Evolutionary conservation across 2,113 vertebrate genomes (phyloP).

Genomic region (Perca fluviatilis): DNA sequence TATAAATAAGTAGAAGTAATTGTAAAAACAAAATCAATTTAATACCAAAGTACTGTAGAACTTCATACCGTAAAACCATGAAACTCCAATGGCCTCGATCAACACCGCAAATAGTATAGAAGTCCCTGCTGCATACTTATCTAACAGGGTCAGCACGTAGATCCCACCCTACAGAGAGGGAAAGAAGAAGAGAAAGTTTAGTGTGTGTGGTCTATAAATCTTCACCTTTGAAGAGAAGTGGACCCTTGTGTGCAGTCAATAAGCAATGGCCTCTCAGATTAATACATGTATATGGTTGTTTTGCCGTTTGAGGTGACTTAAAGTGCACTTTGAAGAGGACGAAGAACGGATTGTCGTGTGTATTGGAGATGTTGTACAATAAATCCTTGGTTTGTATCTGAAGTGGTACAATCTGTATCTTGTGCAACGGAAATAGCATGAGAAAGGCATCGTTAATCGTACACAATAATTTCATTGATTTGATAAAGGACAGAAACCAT

Average conservation of each 20-base stretch:
- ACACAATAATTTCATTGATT: slow-evolving; percentile 19
- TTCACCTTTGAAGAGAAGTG: slow-evolving; percentile 6
- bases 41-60: not conserved
- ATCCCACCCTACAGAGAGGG: slow-evolving; percentile 90
- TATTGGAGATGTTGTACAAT: not conserved
- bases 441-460: slow-evolving; percentile 31
- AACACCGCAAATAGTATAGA: slow-evolving; percentile 97
- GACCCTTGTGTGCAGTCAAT: slow-evolving; percentile 15
- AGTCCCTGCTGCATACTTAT: slow-evolving; percentile 96
- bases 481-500: slow-evolving; percentile 32
- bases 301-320: not conserved
- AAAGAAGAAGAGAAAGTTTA: slow-evolving; percentile 11
- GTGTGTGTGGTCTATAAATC: not conserved
- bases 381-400: slow-evolving; percentile 26
- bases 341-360: not conserved
- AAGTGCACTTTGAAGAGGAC: not conserved
- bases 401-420: slow-evolving; percentile 2
- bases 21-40: not conserved
- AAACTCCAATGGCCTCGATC: slow-evolving; percentile 96
- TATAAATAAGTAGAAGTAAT: not conserved
- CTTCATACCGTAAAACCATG: slow-evolving; percentile 97
- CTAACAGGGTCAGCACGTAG: slow-evolving; percentile 95
- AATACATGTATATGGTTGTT: not conserved
- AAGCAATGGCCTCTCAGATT: not conserved
- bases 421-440: slow-evolving; percentile 2